These are phyloP conservation scores for Antidorcas marsupialis DNA, from an alignment of 2,113 vertebrate genomes.

Conservation along the genomic window DNA sequence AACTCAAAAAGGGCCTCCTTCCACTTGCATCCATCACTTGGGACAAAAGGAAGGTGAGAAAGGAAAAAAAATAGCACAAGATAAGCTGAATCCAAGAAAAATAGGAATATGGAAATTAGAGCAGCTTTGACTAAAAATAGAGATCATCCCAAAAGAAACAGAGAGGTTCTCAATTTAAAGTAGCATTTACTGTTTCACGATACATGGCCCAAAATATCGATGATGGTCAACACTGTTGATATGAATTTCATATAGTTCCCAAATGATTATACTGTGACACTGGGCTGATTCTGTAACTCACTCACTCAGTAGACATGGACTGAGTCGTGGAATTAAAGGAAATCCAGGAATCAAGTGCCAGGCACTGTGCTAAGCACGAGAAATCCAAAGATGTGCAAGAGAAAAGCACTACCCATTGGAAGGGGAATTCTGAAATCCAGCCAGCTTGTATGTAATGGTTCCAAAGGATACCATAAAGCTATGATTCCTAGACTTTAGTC, in stretches of 20 bases:
- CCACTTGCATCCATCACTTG: neutral
- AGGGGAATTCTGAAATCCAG: neutral
- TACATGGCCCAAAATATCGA: neutral
- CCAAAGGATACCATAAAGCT: neutral
- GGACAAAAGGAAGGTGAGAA: neutral
- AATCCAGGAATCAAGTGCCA: neutral
- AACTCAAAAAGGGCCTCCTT: neutral
- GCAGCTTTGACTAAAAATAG: neutral
- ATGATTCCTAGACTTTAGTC: neutral
- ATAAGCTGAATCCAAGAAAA: neutral
- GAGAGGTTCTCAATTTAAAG: neutral
- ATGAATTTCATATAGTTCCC: neutral
- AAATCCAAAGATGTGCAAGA: neutral
- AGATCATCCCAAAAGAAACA: neutral
- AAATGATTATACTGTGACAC: neutral
- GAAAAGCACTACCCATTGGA: neutral
- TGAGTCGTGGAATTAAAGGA: neutral
- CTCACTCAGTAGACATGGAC: neutral
- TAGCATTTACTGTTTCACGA: neutral
- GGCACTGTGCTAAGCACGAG: neutral
- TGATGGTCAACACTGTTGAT: neutral
- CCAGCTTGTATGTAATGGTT: neutral
- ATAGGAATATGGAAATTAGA: neutral
- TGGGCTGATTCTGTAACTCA: neutral
- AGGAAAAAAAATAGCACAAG: neutral